These are phyloP conservation scores for Erpornis zantholeuca DNA, from an alignment of 2,113 vertebrate genomes.

Conservation along the genomic window DNA sequence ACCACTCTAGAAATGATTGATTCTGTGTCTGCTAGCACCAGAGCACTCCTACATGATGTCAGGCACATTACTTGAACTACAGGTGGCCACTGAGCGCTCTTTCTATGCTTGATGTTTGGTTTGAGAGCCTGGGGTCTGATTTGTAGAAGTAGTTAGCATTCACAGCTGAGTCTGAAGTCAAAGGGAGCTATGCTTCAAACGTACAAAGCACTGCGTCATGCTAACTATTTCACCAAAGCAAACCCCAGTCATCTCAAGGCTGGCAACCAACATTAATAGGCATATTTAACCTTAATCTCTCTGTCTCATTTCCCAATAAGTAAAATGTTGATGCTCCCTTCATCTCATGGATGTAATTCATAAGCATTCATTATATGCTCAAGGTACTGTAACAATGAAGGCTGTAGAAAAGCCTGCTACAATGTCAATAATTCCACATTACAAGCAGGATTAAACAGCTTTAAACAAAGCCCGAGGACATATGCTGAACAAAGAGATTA, in stretches of 20 bases:
- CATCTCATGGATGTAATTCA: neutral
- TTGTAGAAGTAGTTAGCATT: slow-evolving; percentile 3
- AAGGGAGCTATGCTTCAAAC: neutral
- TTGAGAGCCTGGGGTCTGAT: neutral
- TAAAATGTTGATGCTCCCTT: neutral
- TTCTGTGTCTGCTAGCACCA: neutral
- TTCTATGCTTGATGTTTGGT: neutral
- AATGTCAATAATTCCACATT: neutral
- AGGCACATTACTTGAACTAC: neutral
- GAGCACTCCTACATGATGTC: neutral
- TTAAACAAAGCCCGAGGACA: neutral
- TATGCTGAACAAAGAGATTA: neutral
- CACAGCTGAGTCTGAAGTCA: neutral
- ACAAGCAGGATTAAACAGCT: neutral
- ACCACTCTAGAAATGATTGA: neutral
- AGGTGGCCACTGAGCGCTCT: neutral
- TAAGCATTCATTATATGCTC: neutral
- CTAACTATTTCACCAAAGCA: neutral
- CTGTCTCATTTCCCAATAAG: neutral
- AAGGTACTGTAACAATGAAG: neutral
- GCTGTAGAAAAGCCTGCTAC: neutral
- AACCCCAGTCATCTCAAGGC: neutral
- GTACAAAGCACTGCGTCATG: neutral
- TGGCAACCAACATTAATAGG: neutral
- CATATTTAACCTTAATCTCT: neutral